A percentile compares a stretch with the other conserved stretches of the same genome.
phyloP scores from a whole-genome alignment of 2,113 vertebrate genomes.

The Gymnorhina tibicen region DNA sequence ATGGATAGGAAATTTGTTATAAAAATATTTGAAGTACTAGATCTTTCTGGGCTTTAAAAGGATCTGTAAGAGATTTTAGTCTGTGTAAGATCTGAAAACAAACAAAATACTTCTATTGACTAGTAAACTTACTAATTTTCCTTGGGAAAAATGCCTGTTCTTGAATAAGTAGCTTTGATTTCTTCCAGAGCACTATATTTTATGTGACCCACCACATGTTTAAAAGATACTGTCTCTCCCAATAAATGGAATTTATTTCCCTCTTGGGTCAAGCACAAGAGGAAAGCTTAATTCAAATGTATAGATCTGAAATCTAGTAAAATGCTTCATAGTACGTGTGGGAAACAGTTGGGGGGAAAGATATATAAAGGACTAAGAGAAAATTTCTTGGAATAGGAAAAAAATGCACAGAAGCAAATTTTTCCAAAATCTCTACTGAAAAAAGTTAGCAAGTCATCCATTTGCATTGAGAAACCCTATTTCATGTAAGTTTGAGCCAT shows the following conservation, averaged over 20 bases:
- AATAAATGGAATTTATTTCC: neutral
- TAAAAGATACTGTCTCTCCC: neutral
- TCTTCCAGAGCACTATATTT: neutral
- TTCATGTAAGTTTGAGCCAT: neutral
- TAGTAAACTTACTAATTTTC: neutral
- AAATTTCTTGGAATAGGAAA: neutral
- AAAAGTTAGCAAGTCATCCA: neutral
- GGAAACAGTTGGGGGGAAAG: neutral
- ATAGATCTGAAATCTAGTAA: neutral
- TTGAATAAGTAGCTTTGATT: neutral
- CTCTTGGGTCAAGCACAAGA: neutral
- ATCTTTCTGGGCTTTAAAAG: neutral
- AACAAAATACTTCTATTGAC: neutral
- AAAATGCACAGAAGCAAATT: neutral
- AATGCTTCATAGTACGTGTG: neutral
- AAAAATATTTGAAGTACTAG: neutral
- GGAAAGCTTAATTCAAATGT: neutral
- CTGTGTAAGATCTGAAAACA: neutral
- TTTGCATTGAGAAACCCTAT: neutral
- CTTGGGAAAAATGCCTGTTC: neutral
- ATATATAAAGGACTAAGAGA: neutral
- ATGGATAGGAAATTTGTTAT: neutral
- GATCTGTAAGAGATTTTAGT: neutral
- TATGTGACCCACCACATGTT: neutral
- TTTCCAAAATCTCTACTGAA: neutral